Evolutionary conservation across 1,140 invertebrate genomes (phyloP).

Genomic region (Formica exsecta): DNA sequence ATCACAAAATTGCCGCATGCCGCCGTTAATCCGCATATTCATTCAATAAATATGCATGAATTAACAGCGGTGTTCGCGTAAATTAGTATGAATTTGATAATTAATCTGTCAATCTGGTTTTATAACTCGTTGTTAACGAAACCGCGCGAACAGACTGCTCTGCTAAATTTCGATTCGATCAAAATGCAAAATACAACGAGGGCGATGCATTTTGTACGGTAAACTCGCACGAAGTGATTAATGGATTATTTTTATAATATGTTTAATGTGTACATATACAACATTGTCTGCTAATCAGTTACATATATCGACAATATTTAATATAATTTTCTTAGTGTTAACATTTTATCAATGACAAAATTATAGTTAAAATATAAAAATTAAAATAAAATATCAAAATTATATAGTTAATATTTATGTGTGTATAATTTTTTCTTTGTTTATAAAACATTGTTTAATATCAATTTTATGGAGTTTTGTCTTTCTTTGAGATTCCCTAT

Average conservation of each 20-base stretch:
- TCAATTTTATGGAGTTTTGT: not conserved
- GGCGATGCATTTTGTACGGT: not conserved
- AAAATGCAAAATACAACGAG: slow-evolving; percentile 31
- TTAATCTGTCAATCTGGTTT: slow-evolving; percentile 55
- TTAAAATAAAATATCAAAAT: too few species aligned
- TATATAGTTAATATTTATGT: not conserved
- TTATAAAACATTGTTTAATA: not conserved
- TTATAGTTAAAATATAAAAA: not conserved
- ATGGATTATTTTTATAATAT: slow-evolving; percentile 20
- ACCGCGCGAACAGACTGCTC: not conserved
- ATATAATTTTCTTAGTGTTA: not conserved
- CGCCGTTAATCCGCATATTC: slow-evolving; percentile 30
- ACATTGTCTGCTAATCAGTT: not conserved
- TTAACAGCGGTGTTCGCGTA: slow-evolving; percentile 41
- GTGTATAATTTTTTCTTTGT: not conserved
- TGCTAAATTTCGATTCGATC: slow-evolving; percentile 11
- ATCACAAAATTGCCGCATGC: not conserved
- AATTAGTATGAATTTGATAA: slow-evolving; percentile 63
- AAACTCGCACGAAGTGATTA: not conserved
- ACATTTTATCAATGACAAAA: slow-evolving; percentile 2
- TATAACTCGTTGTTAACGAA: slow-evolving; percentile 39
- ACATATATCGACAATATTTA: not conserved
- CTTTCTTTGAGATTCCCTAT: not conserved
- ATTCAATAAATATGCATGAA: slow-evolving; percentile 52
- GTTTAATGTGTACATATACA: not conserved